Evolutionary conservation across 2,888 invertebrate genomes (phyloP).

Genomic region (Yponomeuta cagnagella): DNA sequence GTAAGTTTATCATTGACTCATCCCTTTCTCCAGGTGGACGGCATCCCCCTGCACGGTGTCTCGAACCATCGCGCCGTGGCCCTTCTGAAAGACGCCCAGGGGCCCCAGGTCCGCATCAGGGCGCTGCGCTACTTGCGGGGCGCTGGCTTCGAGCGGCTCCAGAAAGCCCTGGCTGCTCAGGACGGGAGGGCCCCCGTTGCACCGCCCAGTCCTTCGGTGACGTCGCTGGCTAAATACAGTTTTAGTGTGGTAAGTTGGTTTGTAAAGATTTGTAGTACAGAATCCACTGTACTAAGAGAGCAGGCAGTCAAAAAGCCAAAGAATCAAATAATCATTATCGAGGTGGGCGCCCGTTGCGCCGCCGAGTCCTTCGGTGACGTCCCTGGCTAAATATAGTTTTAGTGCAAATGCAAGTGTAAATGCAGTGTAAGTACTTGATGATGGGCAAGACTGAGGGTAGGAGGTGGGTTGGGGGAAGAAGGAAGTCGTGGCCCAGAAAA

Average conservation of each 20-base stretch:
- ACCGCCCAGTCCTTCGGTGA: conserved; percentile 81
- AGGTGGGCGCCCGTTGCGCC: conserved; percentile 73
- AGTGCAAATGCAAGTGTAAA: conserved; percentile 57
- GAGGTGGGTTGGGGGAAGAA: too few relatives aligned
- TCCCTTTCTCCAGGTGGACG: conserved; percentile 76
- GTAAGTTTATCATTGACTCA: too few relatives aligned
- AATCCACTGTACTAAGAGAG: too few relatives aligned
- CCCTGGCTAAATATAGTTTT: conserved; percentile 84
- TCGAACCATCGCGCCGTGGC: conserved; percentile 95
- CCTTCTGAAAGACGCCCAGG: conserved; percentile 85
- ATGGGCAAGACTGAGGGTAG: too few relatives aligned
- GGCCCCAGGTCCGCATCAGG: conserved; percentile 65
- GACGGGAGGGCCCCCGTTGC: conserved; percentile 76
- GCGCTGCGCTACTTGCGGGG: conserved; percentile 82
- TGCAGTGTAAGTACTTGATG: conserved; percentile 56
- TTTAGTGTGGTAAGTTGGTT: conserved; percentile 79
- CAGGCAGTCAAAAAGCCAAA: too few relatives aligned
- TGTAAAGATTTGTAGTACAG: too few relatives aligned
- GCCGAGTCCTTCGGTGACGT: conserved; percentile 82
- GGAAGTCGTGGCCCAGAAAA: too few relatives aligned
- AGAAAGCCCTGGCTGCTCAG: conserved; percentile 85
- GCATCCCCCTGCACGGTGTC: conserved; percentile 87
- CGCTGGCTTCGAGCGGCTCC: conserved; percentile 88
- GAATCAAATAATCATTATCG: too few relatives aligned
- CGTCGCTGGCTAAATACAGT: conserved; percentile 84